Conservation (phyloP, 2,113 vertebrate genomes). For the Dascyllus trimaculatus region DNA sequence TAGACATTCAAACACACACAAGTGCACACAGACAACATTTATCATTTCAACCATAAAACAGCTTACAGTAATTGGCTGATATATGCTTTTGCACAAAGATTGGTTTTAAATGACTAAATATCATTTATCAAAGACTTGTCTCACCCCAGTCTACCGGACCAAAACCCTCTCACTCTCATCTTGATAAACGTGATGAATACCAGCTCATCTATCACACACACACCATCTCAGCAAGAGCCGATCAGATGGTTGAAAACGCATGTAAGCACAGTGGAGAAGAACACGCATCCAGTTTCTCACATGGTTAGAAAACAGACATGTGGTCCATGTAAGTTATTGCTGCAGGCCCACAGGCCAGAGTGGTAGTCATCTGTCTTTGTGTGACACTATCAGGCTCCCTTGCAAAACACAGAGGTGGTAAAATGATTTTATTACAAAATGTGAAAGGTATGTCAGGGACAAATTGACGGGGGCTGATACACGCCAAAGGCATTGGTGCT, state of each 20-base stretch:
- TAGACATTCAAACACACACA: neutral
- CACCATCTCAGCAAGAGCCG: conserved; percentile 7
- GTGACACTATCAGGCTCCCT: conserved; percentile 71
- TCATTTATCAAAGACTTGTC: conserved; percentile 50
- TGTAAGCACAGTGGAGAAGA: conserved; percentile 41
- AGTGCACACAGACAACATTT: neutral
- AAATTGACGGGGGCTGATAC: conserved; percentile 60
- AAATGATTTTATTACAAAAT: conserved; percentile 73
- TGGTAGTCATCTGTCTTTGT: conserved; percentile 72
- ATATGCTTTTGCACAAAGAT: conserved; percentile 36
- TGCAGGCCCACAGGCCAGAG: conserved; percentile 58
- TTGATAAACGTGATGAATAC: conserved; percentile 42
- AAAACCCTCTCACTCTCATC: conserved; percentile 32
- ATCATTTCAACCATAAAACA: conserved; percentile 32
- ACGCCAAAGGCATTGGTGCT: conserved; percentile 45
- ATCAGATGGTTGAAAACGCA: conserved; percentile 39
- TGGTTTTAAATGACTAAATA: conserved; percentile 48
- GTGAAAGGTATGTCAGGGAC: conserved; percentile 59
- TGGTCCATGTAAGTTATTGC: conserved; percentile 68
- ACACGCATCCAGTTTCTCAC: conserved; percentile 58
- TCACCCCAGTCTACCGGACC: conserved; percentile 14
- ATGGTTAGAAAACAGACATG: conserved; percentile 67
- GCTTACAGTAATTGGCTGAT: conserved; percentile 37
- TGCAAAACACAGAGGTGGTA: conserved; percentile 67
- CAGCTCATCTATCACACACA: conserved; percentile 55